Conservation (phyloP, 2,113 vertebrate genomes). For the Lophius piscatorius region DNA sequence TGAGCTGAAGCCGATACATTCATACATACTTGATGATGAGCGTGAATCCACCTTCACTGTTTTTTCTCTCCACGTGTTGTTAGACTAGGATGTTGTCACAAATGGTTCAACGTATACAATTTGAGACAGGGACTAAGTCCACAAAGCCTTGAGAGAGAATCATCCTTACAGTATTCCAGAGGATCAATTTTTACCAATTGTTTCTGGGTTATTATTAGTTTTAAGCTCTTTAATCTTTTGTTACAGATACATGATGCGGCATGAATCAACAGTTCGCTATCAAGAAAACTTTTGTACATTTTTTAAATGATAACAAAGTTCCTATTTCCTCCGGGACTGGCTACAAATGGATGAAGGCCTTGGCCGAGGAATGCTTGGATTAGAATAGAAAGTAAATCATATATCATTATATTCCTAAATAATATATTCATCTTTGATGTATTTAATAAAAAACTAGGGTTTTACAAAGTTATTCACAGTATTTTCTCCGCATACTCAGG, state of each 20-base stretch:
- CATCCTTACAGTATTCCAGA: slow-evolving; percentile 48
- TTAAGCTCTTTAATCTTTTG: neutral
- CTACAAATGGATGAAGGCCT: slow-evolving; percentile 60
- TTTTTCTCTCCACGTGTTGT: slow-evolving; percentile 20
- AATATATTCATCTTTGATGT: slow-evolving; percentile 50
- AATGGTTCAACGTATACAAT: slow-evolving; percentile 52
- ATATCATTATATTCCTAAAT: slow-evolving; percentile 62
- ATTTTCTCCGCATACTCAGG: slow-evolving; percentile 74
- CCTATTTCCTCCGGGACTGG: slow-evolving; percentile 46
- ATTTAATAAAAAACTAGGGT: slow-evolving; percentile 71
- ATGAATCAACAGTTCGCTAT: slow-evolving; percentile 9
- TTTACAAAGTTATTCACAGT: slow-evolving; percentile 79
- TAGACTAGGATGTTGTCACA: slow-evolving; percentile 28
- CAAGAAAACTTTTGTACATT: slow-evolving; percentile 15
- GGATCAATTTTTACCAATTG: slow-evolving; percentile 9
- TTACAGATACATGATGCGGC: slow-evolving; percentile 4
- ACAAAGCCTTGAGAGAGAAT: slow-evolving; percentile 40
- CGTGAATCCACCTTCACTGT: slow-evolving; percentile 7
- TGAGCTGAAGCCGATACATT: slow-evolving; percentile 69
- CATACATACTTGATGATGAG: slow-evolving; percentile 46
- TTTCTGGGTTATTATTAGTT: slow-evolving; percentile 5
- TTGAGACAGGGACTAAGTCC: slow-evolving; percentile 40
- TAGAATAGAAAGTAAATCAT: slow-evolving; percentile 43
- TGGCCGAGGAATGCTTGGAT: slow-evolving; percentile 63
- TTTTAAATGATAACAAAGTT: too few relatives aligned